phyloP scores from a whole-genome alignment of 2,797 vertebrate species.

The Anolis apletophallus region DNA sequence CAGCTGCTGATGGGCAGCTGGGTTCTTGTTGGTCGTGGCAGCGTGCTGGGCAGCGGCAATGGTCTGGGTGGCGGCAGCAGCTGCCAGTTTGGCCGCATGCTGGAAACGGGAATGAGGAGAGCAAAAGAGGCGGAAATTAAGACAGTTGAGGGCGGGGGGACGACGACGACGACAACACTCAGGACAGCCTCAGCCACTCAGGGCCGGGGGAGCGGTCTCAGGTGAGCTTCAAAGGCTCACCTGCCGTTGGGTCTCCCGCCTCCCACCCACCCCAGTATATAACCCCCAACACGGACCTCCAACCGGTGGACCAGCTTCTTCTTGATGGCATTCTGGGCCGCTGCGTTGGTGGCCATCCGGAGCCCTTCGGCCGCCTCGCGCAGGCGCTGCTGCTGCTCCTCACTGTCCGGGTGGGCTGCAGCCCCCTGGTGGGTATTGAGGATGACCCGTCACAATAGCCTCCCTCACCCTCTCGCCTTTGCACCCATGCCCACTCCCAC shows the following conservation, averaged over 20 bases:
- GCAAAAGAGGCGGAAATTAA: not conserved
- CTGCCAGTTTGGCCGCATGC: constrained; percentile 96
- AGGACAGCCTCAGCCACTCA: not conserved
- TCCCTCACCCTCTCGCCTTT: too few relatives aligned
- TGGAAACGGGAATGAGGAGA: constrained; percentile 58
- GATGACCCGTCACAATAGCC: not conserved
- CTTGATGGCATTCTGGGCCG: constrained; percentile 97
- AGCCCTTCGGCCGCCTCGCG: constrained; percentile 95
- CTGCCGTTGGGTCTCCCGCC: not conserved
- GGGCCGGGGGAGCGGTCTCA: too few relatives aligned
- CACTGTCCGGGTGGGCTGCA: constrained; percentile 94
- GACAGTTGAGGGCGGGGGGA: not conserved
- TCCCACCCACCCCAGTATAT: not conserved
- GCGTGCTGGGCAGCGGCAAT: constrained; percentile 94
- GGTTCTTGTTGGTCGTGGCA: constrained; percentile 91
- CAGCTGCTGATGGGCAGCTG: constrained; percentile 92
- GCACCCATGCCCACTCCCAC: rapidly evolving
- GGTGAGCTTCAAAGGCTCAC: not conserved
- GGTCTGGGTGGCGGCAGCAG: constrained; percentile 94
- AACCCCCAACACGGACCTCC: constrained; percentile 81
- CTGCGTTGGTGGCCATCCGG: constrained; percentile 94
- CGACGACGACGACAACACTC: too few relatives aligned
- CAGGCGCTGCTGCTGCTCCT: constrained; percentile 96
- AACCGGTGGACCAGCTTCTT: constrained; percentile 96
- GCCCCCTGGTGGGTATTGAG: constrained; percentile 85